Percentiles rank a stretch among this genome's conserved stretches.
phyloP scores from a whole-genome alignment of 1,140 invertebrate species.

The Leucophenga varia region DNA sequence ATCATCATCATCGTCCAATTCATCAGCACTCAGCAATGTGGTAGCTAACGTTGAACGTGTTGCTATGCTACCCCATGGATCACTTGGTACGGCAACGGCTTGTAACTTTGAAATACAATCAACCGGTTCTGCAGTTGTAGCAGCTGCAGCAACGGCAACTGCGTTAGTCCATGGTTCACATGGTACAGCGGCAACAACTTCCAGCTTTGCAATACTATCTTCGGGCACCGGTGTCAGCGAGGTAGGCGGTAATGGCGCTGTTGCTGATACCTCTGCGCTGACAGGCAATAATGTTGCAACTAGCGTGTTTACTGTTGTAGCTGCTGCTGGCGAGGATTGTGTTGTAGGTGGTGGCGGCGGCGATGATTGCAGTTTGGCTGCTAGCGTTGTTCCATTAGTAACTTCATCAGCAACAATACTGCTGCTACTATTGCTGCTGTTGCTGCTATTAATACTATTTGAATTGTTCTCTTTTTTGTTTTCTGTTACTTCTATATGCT shows the following conservation, averaged over 20 bases:
- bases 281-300: slow-evolving; percentile 7
- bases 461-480: slow-evolving; percentile 4
- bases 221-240: slow-evolving; percentile 49
- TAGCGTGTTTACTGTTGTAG: slow-evolving; percentile 11
- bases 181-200: slow-evolving; percentile 45
- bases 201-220: slow-evolving; percentile 59
- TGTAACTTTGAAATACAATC: slow-evolving; percentile 57
- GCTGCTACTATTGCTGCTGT: slow-evolving; percentile 12
- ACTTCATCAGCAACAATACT: slow-evolving; percentile 49
- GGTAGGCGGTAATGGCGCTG: slow-evolving; percentile 41
- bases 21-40: slow-evolving; percentile 57
- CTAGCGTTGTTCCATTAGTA: slow-evolving; percentile 23
- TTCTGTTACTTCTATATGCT: too few species aligned
- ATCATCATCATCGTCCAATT: slow-evolving; percentile 59
- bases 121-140: slow-evolving; percentile 31
- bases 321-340: slow-evolving; percentile 6
- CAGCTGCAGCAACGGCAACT: slow-evolving; percentile 6
- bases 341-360: slow-evolving; percentile 11
- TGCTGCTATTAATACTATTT: not conserved
- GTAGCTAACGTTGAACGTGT: slow-evolving; percentile 58
- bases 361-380: not conserved
- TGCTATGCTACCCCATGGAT: slow-evolving; percentile 57
- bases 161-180: slow-evolving; percentile 44
- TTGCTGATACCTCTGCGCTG: slow-evolving; percentile 31
- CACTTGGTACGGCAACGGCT: slow-evolving; percentile 59